These are phyloP conservation scores for Teinopalpus imperialis DNA, from an alignment of 2,888 invertebrate genomes.

Conservation along the genomic window DNA sequence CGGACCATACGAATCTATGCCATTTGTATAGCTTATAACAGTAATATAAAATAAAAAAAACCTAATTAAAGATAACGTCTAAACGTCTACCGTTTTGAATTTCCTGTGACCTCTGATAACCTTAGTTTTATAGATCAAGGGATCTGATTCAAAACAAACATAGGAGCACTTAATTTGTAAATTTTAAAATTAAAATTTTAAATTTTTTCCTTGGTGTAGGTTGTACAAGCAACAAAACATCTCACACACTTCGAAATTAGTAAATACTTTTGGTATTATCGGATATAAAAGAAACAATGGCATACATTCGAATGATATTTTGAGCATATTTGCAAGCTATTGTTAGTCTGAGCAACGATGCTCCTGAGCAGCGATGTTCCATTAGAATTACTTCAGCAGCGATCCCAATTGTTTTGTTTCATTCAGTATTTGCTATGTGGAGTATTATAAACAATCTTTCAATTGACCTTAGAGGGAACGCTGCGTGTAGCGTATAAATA, in stretches of 20 bases:
- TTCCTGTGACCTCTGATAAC: neutral
- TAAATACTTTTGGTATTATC: too few relatives aligned
- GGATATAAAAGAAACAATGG: constrained; percentile 1
- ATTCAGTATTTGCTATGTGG: constrained; percentile 43
- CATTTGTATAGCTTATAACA: neutral
- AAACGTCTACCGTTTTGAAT: neutral
- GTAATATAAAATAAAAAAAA: neutral
- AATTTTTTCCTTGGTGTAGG: too few relatives aligned
- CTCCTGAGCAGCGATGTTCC: neutral
- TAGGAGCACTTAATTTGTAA: too few relatives aligned
- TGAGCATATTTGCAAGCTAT: constrained; percentile 18
- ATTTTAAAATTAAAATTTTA: too few relatives aligned
- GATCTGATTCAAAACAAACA: too few relatives aligned
- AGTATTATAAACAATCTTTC: constrained; percentile 33
- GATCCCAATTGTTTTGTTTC: constrained; percentile 25
- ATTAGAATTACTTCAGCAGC: constrained; percentile 21
- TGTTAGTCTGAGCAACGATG: constrained; percentile 19
- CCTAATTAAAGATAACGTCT: neutral
- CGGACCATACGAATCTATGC: constrained; percentile 19
- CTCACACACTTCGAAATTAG: too few relatives aligned
- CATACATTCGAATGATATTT: constrained; percentile 14
- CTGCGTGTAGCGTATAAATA: constrained; percentile 47
- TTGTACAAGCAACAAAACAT: too few relatives aligned
- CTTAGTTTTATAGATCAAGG: too few relatives aligned
- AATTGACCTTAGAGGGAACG: constrained; percentile 35